Base-by-base conservation (phyloP, 2,113 vertebrate genomes). In the Terrapene triunguis region DNA sequence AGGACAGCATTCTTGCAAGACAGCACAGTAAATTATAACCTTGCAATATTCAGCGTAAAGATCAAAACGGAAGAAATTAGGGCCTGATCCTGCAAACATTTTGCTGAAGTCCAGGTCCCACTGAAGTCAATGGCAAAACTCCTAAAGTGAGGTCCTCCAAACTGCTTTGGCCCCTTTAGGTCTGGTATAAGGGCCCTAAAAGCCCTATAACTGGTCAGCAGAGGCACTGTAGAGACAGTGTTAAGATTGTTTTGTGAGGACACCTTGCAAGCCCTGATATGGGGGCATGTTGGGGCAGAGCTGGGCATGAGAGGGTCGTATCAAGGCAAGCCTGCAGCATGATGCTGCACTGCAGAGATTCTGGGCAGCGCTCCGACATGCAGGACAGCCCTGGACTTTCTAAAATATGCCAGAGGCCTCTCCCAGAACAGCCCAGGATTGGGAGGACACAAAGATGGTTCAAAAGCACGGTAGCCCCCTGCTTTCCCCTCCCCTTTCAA, bases 161-260 rank as follows among this genome's bases (percentile, higher is more conserved):
- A 88, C 85, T 92, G 88, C 29, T 94, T 51, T 92, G 84, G 51
- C 42, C 69, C 92, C 80, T 78, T 97, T 96, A 94, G 95, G 95
- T 87, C 95, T 95, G 92, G 59, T 53, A 82, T 89, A 96, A 93
- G 42, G 90, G 84, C 69, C 80, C 84, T 95, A 92, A 96, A 95
- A 95, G 76, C 87, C 89, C 69, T 21, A 0, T 97, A 96, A 96
- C 91, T 93, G 94, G 97, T 97, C 29, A 95, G 84, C 93, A 69
- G 69, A 95, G 59, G 74, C 53, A 55, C 82, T 50, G 95, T 79
- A 91, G 19, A 2, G 35, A 79, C 35, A 85, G 79, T 62, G 84
- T 35, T 65, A 29, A 65, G 32, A 14, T 17, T 65, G 13, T 65
- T 32, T 65, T 65, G 32, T 65, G 59, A 65, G 13, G 14, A 35